Base-by-base conservation (phyloP, 2,113 vertebrate genomes). In the Ictalurus furcatus region DNA sequence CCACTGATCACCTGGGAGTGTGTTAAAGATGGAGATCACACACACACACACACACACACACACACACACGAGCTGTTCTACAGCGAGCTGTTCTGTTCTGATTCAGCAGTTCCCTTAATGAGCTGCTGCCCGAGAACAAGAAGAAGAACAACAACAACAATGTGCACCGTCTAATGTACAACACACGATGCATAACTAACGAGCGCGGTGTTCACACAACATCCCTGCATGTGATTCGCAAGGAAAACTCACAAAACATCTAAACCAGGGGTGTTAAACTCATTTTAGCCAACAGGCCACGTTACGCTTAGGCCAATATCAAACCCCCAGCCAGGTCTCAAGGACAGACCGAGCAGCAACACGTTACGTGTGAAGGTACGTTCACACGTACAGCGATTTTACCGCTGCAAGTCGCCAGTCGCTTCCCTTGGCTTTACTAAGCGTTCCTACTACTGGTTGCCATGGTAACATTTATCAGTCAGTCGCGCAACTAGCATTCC, bases 41-140 rank as follows among this genome's bases (percentile, higher is more conserved):
- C 44, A 58, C n/a, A 19, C 83, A 54, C 23, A 34, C 80, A 85
- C 73, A 71, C 69, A 30, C 67, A 69, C 28, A 30, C n/a, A 30
- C 67, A 69, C 65, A 63, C 59, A 63, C 21, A 23, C 61, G 17
- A 1, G 58, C 58, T 2, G 5, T 6, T 16, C 73, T 23, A 48
- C 44, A 48, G 44, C 44, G 19, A 87, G 44, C 44, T 87, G 76
- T 37, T 37, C 76, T 84, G 87, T 88, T 84, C 81, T 88, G 87
- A 88, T 88, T 88, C 81, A 88, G 87, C 87, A 88, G 69, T 88
- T 84, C 81, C 48, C 13, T 84, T 88, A 88, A 88, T 88, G 87
- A 88, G 87, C 87, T 76, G 79, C 76, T 61, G 61, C 52, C 79
- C 0, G 37, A 61, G 48, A 82, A 59, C 80, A 82, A 82, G 8